Evolutionary conservation across 2,888 invertebrate genomes (phyloP).

Genomic region (Druceiella hillmani): DNA sequence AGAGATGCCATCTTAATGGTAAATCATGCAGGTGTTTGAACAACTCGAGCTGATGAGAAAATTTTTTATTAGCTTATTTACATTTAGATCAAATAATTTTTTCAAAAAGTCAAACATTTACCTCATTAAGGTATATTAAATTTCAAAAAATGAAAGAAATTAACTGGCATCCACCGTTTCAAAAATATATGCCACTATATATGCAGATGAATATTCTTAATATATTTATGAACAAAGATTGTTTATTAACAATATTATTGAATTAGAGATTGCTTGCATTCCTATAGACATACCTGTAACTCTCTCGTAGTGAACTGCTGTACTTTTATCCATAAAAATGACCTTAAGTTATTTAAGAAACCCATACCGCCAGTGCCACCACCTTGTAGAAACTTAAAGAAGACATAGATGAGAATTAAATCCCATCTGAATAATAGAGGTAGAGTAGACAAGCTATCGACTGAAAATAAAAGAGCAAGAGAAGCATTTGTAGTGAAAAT

Average conservation of each 20-base stretch:
- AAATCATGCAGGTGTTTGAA: conserved; percentile 86
- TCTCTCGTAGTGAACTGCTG: conserved; percentile 95
- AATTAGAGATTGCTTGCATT: too few species aligned
- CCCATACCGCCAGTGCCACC: conserved; percentile 93
- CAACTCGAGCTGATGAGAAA: conserved; percentile 61
- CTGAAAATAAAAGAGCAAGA: conserved; percentile 47
- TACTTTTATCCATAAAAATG: conserved; percentile 91
- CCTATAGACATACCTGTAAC: conserved; percentile 68
- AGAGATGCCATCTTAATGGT: conserved; percentile 91
- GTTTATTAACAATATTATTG: too few species aligned
- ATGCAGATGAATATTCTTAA: too few species aligned
- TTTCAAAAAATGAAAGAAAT: not conserved
- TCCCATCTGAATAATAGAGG: conserved; percentile 78
- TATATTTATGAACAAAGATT: too few species aligned
- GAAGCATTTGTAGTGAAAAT: conserved; percentile 6
- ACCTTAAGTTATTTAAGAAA: conserved; percentile 83
- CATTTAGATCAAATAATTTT: not conserved
- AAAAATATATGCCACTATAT: not conserved
- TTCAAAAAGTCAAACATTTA: not conserved
- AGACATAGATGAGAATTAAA: conserved; percentile 78
- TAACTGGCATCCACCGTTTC: too few species aligned
- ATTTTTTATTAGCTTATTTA: conserved; percentile 3
- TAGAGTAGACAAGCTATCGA: conserved; percentile 67
- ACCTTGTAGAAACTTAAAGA: conserved; percentile 91
- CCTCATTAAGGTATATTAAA: not conserved